Base-by-base conservation (phyloP, 64 coral and sea anemone species). In the Anthopleura sola region DNA sequence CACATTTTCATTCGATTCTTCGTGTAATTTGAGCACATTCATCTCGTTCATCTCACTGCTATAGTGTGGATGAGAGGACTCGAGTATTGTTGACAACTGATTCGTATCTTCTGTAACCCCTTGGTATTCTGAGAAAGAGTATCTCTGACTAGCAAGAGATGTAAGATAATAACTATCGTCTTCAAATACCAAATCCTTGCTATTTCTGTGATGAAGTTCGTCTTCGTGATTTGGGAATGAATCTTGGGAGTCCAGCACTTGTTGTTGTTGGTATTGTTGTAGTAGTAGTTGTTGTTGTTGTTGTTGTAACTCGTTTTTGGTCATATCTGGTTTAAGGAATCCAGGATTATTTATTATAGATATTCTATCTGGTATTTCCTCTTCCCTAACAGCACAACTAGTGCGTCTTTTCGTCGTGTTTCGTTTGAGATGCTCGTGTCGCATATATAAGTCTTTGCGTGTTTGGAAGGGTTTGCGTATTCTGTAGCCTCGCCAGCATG, bases 401-500 rank as follows among this genome's bases (percentile, higher is more conserved):
- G 6, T 23, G 1, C 76, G 17, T 79, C 76, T 79, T 20, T 79
- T 79, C 88, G 77, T 55, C 68, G 51, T 82, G 77, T 87, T 87
- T 84, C 88, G 89, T 53, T 82, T 88, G 36, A 87, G 11, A 31
- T 86, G 37, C 36, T 95, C 84, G 55, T 96, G 94, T 36, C 79
- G 84, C 68, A 92, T 77, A 5, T 91, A 55, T 84, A 92, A 16
- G 28, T 54, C 81, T 77, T 96, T 96, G 20, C 87, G 83, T 24
- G 75, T 68, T 75, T 89, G 75, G 84, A 90, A 96, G 18, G 82
- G 88, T n/a, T 92, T 96, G 47, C 94, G 91, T 17, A 90, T 49
- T 11, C 34, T 28, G 56, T 86, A 90, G 16, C 94, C 94, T 23
- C 87, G 78, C 94, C 94, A 96, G 37, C 90, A 90, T 58, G 53